These are phyloP conservation scores for Podocnemis expansa DNA, from an alignment of 2,113 vertebrate genomes.

Conservation along the genomic window DNA sequence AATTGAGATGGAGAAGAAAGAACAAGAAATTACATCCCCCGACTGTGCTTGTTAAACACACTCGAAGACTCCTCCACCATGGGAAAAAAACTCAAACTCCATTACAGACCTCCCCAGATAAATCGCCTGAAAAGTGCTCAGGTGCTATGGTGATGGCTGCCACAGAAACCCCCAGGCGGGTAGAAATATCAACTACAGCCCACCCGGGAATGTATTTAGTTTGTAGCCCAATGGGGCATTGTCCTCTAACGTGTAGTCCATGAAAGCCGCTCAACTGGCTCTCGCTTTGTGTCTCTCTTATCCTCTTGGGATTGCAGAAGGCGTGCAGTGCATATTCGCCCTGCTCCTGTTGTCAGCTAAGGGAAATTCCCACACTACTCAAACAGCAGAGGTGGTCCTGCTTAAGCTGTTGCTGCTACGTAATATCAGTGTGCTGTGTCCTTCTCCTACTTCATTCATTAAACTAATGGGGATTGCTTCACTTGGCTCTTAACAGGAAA, in stretches of 20 bases:
- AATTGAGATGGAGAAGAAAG: not conserved
- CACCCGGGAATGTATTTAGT: not conserved
- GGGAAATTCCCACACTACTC: not conserved
- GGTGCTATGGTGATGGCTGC: not conserved
- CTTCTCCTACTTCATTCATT: not conserved
- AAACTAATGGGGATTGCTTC: not conserved
- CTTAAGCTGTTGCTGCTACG: not conserved
- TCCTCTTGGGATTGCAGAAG: not conserved
- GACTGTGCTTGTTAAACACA: not conserved
- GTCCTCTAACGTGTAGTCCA: not conserved
- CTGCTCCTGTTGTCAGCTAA: not conserved
- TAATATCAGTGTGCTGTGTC: not conserved
- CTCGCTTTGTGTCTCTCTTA: not conserved
- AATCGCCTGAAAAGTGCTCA: not conserved
- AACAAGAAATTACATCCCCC: not conserved
- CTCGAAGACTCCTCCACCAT: not conserved
- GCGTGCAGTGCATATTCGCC: not conserved
- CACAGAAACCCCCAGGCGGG: accelerated
- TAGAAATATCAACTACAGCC: not conserved
- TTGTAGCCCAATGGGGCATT: not conserved
- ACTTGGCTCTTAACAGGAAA: not conserved
- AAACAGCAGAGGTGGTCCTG: not conserved
- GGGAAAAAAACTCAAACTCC: not conserved
- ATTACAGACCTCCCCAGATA: not conserved
- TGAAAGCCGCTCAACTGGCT: not conserved